Conservation (phyloP, 2,113 vertebrate genomes). For the Cranoglanis bouderius region DNA sequence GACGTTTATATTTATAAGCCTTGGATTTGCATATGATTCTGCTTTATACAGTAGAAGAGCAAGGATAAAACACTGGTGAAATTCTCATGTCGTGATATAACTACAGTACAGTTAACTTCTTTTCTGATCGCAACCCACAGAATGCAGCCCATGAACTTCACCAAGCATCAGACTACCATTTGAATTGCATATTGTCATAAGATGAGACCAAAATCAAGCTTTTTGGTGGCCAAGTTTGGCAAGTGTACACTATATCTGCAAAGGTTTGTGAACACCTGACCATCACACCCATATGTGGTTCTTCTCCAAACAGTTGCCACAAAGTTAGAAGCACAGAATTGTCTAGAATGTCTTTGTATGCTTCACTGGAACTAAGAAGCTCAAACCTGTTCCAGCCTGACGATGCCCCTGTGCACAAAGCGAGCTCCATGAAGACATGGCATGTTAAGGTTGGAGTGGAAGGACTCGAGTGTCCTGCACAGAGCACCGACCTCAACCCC, state of each 20-base stretch:
- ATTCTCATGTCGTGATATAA: no score
- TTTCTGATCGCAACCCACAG: neutral
- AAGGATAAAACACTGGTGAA: neutral
- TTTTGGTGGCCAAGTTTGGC: neutral
- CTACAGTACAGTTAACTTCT: neutral
- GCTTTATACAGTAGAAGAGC: neutral
- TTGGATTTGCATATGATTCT: conserved; percentile 4
- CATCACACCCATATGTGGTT: neutral
- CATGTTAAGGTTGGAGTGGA: neutral
- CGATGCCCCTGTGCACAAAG: no score
- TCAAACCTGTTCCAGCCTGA: no score
- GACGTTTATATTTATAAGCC: neutral
- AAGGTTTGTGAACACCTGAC: neutral
- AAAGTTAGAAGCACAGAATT: no score
- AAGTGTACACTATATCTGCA: neutral
- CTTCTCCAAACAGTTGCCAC: neutral
- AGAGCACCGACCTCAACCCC: neutral
- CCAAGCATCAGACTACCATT: neutral
- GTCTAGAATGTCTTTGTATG: no score
- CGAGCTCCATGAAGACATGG: no score
- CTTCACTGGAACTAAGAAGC: no score
- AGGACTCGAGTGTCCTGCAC: neutral
- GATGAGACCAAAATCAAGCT: neutral
- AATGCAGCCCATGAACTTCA: neutral
- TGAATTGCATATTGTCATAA: neutral